Conservation (phyloP, 1,140 invertebrate species). For the Vollenhovia emeryi region DNA sequence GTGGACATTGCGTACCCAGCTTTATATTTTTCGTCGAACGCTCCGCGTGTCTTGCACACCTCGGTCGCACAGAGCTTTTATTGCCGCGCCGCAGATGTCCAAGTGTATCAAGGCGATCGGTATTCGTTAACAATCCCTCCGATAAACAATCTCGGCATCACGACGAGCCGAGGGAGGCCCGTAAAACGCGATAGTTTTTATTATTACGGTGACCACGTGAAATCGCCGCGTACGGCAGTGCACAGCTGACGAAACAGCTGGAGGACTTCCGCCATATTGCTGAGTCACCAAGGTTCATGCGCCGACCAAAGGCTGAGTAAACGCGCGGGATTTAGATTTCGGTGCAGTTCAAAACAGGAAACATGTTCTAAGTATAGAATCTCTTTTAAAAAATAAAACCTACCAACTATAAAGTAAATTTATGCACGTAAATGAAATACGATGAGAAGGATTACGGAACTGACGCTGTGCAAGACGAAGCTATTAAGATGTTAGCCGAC, state of each 20-base stretch:
- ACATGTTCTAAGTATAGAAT: neutral
- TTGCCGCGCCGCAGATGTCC: neutral
- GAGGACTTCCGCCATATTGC: constrained; percentile 4
- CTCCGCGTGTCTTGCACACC: neutral
- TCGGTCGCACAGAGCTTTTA: too few species aligned
- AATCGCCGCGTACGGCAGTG: neutral
- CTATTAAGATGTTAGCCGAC: constrained; percentile 7
- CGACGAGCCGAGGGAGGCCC: neutral
- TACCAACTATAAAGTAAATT: neutral
- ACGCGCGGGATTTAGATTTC: constrained; percentile 15
- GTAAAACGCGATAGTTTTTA: neutral
- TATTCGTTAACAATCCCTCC: neutral
- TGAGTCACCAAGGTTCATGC: neutral
- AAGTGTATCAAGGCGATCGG: neutral
- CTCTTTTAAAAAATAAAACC: neutral
- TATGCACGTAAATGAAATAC: neutral
- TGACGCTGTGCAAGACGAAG: neutral
- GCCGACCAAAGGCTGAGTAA: neutral
- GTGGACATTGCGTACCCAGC: neutral
- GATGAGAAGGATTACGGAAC: neutral
- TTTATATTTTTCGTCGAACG: neutral
- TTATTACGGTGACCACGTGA: neutral
- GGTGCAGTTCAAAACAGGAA: neutral
- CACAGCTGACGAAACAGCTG: neutral
- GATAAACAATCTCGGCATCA: neutral